phyloP scores from a whole-genome alignment of 1,140 invertebrate species.

The Leptinotarsa texana region DNA sequence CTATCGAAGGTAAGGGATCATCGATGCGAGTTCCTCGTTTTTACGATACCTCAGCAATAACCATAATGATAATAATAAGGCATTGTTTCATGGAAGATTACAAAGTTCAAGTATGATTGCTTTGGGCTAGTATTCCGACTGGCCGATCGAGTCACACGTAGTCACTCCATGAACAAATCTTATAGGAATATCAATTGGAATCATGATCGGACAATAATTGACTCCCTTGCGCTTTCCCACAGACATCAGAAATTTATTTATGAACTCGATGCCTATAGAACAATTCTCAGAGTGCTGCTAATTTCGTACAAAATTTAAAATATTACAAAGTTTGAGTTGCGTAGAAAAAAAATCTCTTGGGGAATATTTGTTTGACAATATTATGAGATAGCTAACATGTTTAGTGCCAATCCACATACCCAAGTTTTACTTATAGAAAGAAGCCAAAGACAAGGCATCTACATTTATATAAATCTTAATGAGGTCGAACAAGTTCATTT shows the following conservation, averaged over 20 bases:
- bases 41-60: not conserved
- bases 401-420: too few relatives aligned
- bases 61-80: constrained; percentile 8
- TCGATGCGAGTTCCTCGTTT: not conserved
- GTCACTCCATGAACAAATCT: not conserved
- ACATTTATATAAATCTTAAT: too few relatives aligned
- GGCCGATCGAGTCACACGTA: constrained; percentile 18
- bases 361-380: too few relatives aligned
- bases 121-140: constrained; percentile 22
- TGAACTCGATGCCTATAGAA: not conserved
- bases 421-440: too few relatives aligned
- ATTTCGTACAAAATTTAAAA: too few relatives aligned
- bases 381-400: too few relatives aligned
- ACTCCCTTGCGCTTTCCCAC: constrained; percentile 3
- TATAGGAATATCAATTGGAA: constrained; percentile 18
- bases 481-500: too few relatives aligned
- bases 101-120: constrained; percentile 18
- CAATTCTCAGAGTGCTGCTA: too few relatives aligned
- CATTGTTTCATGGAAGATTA: not conserved
- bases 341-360: too few relatives aligned
- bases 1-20: not conserved
- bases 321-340: too few relatives aligned
- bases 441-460: too few relatives aligned
- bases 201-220: constrained; percentile 19
- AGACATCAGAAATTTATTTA: constrained; percentile 1